Evolutionary conservation across 1,140 invertebrate species (phyloP).

Genomic region (Nasonia giraulti): DNA sequence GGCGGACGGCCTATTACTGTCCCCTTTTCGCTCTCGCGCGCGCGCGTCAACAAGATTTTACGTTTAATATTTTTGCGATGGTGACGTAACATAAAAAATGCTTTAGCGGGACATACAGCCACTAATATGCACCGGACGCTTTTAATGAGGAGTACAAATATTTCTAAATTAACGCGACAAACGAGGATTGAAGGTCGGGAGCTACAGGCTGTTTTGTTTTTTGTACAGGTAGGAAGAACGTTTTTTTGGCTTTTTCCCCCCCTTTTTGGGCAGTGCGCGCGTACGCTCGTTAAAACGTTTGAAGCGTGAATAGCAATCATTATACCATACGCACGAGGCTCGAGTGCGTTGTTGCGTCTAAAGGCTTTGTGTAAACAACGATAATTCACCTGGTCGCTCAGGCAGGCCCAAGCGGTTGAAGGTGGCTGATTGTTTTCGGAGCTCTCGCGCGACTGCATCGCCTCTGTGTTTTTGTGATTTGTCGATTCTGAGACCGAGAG

Average conservation of each 20-base stretch:
- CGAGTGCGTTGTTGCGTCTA: constrained; percentile 30
- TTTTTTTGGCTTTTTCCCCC: not conserved
- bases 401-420: not conserved
- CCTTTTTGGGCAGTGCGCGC: too few relatives aligned
- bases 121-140: not conserved
- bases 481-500: constrained; percentile 52
- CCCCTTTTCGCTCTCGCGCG: not conserved
- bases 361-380: constrained; percentile 17
- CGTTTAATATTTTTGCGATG: not conserved
- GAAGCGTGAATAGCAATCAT: not conserved
- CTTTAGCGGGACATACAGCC: not conserved
- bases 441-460: constrained; percentile 17
- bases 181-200: not conserved
- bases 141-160: constrained; percentile 7
- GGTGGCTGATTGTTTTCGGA: not conserved
- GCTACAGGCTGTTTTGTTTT: not conserved
- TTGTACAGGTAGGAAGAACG: too few relatives aligned
- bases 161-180: not conserved
- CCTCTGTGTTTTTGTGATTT: constrained; percentile 58
- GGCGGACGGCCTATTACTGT: not conserved
- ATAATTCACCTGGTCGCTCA: constrained; percentile 33
- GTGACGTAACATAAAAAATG: not conserved
- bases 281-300: not conserved
- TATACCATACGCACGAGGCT: not conserved
- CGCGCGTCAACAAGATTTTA: not conserved